Percentiles rank a stretch among this genome's conserved stretches.
Evolutionary conservation across 2,797 vertebrate species (phyloP).

Genomic region (Amblyopsis hoosieri): DNA sequence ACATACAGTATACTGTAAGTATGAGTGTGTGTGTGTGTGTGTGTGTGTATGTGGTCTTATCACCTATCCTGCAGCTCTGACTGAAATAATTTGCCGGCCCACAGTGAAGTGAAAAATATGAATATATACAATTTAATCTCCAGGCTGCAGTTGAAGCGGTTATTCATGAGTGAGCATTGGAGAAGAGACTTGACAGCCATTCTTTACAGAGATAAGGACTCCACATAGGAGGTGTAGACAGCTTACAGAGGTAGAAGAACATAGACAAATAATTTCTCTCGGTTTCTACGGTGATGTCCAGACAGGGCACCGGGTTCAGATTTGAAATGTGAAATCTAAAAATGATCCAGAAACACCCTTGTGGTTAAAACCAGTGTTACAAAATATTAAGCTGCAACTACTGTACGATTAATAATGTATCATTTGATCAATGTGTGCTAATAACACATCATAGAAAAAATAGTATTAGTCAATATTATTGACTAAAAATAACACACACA

Average conservation of each 20-base stretch:
- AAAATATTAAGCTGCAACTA: background rate
- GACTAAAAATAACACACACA: background rate
- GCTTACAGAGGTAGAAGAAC: conserved; percentile 27
- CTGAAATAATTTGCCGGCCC: conserved; percentile 45
- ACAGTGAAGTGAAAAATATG: conserved; percentile 41
- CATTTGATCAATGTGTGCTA: too few species aligned
- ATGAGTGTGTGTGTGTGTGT: conserved; percentile 1
- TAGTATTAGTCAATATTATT: too few species aligned
- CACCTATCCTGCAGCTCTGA: conserved; percentile 48
- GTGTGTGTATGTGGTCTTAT: conserved; percentile 37
- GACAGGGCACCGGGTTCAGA: background rate
- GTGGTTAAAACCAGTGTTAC: background rate
- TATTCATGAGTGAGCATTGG: conserved; percentile 51
- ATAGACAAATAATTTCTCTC: conserved; percentile 48
- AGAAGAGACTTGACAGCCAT: conserved; percentile 44
- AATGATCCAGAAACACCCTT: background rate
- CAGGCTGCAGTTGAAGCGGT: conserved; percentile 50
- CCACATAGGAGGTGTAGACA: conserved; percentile 10
- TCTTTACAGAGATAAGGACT: conserved; percentile 61
- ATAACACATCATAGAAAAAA: too few species aligned
- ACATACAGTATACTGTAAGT: background rate
- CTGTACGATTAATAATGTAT: too few species aligned
- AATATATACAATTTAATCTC: conserved; percentile 61
- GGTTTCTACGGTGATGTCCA: conserved; percentile 7
- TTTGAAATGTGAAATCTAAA: conserved; percentile 9